Conservation (phyloP, 2,113 vertebrate species). For the Peucedramus taeniatus region DNA sequence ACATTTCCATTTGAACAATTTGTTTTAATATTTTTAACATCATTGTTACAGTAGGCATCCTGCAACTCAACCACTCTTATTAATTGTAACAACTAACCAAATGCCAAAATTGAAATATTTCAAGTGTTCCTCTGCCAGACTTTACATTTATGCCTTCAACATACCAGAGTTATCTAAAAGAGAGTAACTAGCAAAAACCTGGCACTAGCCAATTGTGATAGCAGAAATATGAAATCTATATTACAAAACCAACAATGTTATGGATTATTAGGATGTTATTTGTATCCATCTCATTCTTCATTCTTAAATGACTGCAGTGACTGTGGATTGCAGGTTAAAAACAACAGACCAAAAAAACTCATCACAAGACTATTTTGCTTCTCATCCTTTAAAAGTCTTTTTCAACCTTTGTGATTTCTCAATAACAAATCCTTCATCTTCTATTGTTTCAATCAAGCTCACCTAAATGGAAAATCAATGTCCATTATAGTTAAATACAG, state of each 20-base stretch:
- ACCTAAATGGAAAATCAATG: neutral
- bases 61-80: neutral
- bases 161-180: neutral
- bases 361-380: neutral
- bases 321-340: neutral
- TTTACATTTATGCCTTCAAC: neutral
- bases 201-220: neutral
- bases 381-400: neutral
- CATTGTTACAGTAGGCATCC: neutral
- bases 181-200: neutral
- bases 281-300: neutral
- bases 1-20: neutral
- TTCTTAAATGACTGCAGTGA: neutral
- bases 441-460: neutral
- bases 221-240: neutral
- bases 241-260: neutral
- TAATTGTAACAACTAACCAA: neutral
- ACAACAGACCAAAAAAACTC: neutral
- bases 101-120: neutral
- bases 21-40: neutral
- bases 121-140: neutral
- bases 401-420: neutral
- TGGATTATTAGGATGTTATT: neutral
- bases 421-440: neutral
- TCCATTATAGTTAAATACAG: neutral